Percentiles rank a stretch among this genome's conserved stretches.
Conservation (phyloP, 2,113 vertebrate genomes). For the Empidonax alnorum region DNA sequence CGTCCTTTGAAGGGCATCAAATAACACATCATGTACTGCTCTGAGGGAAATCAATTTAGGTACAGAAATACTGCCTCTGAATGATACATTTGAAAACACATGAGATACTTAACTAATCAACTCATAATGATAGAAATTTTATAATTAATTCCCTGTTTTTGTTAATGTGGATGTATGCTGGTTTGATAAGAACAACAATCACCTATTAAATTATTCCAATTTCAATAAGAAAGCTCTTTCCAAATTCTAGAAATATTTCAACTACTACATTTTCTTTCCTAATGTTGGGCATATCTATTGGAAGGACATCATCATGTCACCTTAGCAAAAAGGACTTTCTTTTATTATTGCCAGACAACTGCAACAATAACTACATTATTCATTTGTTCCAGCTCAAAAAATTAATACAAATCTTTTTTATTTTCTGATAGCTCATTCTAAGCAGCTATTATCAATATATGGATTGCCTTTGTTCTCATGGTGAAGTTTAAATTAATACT, state of each 20-base stretch:
- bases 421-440: not conserved
- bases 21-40: conserved; percentile 79
- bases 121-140: conserved; percentile 20
- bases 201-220: not conserved
- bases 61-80: conserved; percentile 55
- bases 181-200: not conserved
- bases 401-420: not conserved
- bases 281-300: not conserved
- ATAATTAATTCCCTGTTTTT: conserved; percentile 34
- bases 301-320: not conserved
- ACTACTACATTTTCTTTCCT: not conserved
- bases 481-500: not conserved
- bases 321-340: not conserved
- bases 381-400: not conserved
- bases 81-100: conserved; percentile 64
- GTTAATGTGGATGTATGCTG: not conserved
- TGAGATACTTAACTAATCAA: conserved; percentile 57
- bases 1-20: conserved; percentile 85
- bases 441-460: not conserved
- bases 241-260: conserved; percentile 8
- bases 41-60: conserved; percentile 78
- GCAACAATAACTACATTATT: not conserved
- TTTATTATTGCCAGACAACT: not conserved
- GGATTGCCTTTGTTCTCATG: not conserved
- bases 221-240: not conserved